These are phyloP conservation scores for Gadopsis bispinosus DNA, from an alignment of 2,797 vertebrate genomes.

Conservation along the genomic window DNA sequence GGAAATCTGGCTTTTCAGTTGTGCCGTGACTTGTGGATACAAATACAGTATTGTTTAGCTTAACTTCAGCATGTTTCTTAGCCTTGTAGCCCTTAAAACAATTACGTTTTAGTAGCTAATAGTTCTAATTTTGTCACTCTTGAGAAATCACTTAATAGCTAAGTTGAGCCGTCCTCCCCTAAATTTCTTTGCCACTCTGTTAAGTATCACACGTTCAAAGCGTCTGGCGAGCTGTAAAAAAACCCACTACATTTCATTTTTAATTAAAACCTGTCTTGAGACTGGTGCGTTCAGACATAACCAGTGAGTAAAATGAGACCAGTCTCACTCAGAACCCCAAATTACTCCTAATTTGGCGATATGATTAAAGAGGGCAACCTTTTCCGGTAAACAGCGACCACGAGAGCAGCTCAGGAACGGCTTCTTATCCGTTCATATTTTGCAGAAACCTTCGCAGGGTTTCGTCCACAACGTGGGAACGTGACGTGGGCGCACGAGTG, in stretches of 20 bases:
- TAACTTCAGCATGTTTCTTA: not conserved
- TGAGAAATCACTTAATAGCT: not conserved
- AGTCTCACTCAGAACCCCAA: conserved; percentile 59
- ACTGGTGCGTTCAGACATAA: conserved; percentile 60
- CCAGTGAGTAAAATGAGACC: conserved; percentile 66
- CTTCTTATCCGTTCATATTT: conserved; percentile 23
- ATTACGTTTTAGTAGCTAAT: not conserved
- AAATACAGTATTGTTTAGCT: not conserved
- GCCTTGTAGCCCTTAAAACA: not conserved
- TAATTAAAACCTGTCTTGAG: conserved; percentile 72
- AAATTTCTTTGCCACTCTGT: conserved; percentile 38
- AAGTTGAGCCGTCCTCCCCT: not conserved
- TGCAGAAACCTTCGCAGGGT: not conserved
- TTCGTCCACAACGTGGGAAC: conserved; percentile 3
- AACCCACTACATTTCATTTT: conserved; percentile 75
- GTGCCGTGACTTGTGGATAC: not conserved
- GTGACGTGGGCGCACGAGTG: not conserved
- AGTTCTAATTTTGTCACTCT: not conserved
- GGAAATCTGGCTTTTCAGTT: not conserved
- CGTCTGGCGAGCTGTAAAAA: conserved; percentile 51
- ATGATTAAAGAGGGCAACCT: conserved; percentile 70
- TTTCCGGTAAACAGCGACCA: conserved; percentile 61
- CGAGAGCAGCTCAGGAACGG: conserved; percentile 30
- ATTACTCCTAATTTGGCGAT: conserved; percentile 72
- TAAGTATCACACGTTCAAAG: conserved; percentile 41